phyloP scores from a whole-genome alignment of 2,888 invertebrate genomes.

The Phalera bucephala region DNA sequence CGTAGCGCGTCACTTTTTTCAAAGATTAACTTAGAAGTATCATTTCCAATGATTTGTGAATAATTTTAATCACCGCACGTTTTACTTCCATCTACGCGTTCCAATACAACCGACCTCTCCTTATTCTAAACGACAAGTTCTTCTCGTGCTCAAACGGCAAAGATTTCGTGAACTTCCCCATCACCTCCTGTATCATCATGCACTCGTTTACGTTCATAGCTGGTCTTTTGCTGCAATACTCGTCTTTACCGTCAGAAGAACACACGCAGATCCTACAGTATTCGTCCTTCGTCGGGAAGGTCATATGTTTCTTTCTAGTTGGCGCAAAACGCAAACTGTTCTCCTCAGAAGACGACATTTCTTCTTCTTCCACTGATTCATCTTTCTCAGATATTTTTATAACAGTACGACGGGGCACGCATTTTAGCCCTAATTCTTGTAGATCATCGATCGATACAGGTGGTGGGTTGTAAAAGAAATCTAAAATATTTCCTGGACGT shows the following conservation, averaged over 20 bases:
- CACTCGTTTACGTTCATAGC: conserved; percentile 67
- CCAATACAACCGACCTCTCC: conserved; percentile 52
- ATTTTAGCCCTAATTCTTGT: conserved; percentile 34
- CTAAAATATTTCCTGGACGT: conserved; percentile 39
- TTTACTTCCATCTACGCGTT: conserved; percentile 36
- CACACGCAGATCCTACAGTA: conserved; percentile 62
- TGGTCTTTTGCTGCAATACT: conserved; percentile 58
- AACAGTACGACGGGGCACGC: conserved; percentile 62
- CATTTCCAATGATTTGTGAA: too few species aligned
- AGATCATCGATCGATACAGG: conserved; percentile 33
- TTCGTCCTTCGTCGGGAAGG: conserved; percentile 38
- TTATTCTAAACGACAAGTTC: conserved; percentile 45
- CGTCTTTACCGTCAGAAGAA: conserved; percentile 53
- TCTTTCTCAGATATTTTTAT: conserved; percentile 39
- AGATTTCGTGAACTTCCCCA: conserved; percentile 29
- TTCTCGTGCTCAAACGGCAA: conserved; percentile 49
- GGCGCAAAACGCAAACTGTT: conserved; percentile 3
- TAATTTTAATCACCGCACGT: background rate
- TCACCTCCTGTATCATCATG: conserved; percentile 39
- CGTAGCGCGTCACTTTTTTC: too few species aligned
- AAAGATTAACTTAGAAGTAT: too few species aligned
- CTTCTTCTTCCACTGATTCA: background rate
- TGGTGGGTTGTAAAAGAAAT: conserved; percentile 48
- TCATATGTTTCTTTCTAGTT: conserved; percentile 49
- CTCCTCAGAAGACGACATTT: conserved; percentile 17